Base-by-base conservation (phyloP, 2,888 invertebrate genomes). In the Ferdinandea cuprea region DNA sequence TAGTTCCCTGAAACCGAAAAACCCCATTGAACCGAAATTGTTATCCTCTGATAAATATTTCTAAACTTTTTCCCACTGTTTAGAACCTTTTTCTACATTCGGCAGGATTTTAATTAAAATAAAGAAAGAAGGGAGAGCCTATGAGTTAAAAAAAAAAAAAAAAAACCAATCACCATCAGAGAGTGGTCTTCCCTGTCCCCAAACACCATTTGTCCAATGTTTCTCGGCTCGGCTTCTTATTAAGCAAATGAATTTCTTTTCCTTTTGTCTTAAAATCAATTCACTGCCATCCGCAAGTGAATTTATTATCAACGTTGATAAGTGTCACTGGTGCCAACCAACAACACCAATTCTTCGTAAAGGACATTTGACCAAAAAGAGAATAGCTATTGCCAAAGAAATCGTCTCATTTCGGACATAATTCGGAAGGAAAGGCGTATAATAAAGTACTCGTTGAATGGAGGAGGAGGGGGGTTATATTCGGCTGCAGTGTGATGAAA, bases 81-180 rank as follows among this genome's bases (percentile, higher is more conserved):
- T 50, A 61, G 61, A 69, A 74, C 42, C 69, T 44, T 76, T 79
- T 80, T 73, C 28, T 52, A 63, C 65, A 59, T 63, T 61, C 61
- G 65, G 32, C 72, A 42, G 68, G 58, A 83, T 83, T 44, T 83
- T 83, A 83, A 83, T 83, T 83, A 83, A 81, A 83, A 68, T 54
- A 48, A 72, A 78, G 61, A 44, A 83, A 56, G 30, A 68, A 61
- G 37, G 21, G 37, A 30, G 52, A 30, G 52, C 19, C 21, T 25
- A 13, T 8, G 17, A 46, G 28, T 9, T 19, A 6, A 42, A 32
- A 46, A 48, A 37, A 59, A 15, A 21, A 28, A 46, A 17, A 11
- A 9, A 69, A 48, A 25, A 35, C 3, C 7, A 42, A 11, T 37
- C 56, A 35, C 30, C 28, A 25, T 25, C 40, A 15, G 37, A 37